Percentiles rank a stretch among this genome's conserved stretches.
phyloP scores from a whole-genome alignment of 2,113 vertebrate genomes.

The Ondatra zibethicus region DNA sequence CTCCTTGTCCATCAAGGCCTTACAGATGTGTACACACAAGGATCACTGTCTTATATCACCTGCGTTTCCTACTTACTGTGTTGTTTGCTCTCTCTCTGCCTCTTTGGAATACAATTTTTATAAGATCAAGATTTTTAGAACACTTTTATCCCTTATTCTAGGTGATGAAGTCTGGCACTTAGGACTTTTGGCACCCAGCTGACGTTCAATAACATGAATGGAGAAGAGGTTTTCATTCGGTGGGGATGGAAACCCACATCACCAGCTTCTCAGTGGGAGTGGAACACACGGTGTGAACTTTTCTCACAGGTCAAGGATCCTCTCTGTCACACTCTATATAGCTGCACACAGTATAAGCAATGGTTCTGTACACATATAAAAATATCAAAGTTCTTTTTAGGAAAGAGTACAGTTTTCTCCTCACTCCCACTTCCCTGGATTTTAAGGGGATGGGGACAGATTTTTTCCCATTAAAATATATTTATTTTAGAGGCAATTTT shows the following conservation, averaged over 20 bases:
- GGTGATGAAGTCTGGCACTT: background rate
- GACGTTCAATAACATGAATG: background rate
- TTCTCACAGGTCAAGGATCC: background rate
- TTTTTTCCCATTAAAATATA: constrained; percentile 67
- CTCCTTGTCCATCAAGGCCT: background rate
- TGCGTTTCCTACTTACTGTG: background rate
- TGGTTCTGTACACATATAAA: constrained; percentile 3
- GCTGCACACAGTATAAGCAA: background rate
- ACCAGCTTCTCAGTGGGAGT: background rate
- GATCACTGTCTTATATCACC: background rate
- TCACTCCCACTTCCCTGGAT: background rate
- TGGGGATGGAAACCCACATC: background rate
- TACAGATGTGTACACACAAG: accelerated
- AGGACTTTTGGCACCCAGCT: background rate
- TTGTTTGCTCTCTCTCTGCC: background rate
- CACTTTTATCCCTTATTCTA: background rate
- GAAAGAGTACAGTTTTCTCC: background rate
- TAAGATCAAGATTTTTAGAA: background rate
- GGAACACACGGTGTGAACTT: background rate
- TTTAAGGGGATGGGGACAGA: background rate
- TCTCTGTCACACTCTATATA: background rate
- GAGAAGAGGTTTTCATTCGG: background rate
- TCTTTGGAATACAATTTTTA: constrained; percentile 1
- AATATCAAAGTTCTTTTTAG: background rate
- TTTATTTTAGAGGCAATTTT: constrained; percentile 52